phyloP scores from a whole-genome alignment of 2,113 vertebrate species.

The Gymnarchus niloticus region DNA sequence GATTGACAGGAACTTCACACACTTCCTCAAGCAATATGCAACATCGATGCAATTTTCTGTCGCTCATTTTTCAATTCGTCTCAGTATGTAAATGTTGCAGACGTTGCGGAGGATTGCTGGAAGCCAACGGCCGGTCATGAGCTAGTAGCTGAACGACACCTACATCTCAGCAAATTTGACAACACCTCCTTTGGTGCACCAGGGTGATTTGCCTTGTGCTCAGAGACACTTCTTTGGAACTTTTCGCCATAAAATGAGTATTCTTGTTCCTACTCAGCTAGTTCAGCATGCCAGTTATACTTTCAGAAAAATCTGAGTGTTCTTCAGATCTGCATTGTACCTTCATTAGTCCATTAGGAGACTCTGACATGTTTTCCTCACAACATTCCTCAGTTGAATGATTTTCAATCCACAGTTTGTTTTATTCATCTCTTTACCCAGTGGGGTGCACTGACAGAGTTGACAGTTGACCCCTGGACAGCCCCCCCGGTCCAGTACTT shows the following conservation, averaged over 20 bases:
- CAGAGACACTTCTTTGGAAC: neutral
- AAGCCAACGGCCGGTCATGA: neutral
- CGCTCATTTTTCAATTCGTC: neutral
- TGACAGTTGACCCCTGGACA: neutral
- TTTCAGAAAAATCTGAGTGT: neutral
- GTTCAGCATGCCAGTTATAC: neutral
- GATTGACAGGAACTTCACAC: neutral
- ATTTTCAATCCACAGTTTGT: neutral
- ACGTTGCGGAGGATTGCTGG: neutral
- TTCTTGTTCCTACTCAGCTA: neutral
- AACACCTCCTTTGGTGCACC: no score
- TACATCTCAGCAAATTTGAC: no score
- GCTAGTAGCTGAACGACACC: neutral
- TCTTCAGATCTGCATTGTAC: neutral
- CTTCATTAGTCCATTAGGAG: neutral
- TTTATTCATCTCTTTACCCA: no score
- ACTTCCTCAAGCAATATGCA: neutral
- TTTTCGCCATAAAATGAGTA: neutral
- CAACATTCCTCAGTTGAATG: neutral
- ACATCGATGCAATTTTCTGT: neutral
- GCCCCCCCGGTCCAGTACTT: neutral
- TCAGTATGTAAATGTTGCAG: neutral
- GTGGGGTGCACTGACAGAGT: neutral
- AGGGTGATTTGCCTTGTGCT: neutral
- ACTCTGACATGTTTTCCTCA: neutral